Evolutionary conservation across 2,797 vertebrate genomes (phyloP).

Genomic region (Acridotheres tristis): DNA sequence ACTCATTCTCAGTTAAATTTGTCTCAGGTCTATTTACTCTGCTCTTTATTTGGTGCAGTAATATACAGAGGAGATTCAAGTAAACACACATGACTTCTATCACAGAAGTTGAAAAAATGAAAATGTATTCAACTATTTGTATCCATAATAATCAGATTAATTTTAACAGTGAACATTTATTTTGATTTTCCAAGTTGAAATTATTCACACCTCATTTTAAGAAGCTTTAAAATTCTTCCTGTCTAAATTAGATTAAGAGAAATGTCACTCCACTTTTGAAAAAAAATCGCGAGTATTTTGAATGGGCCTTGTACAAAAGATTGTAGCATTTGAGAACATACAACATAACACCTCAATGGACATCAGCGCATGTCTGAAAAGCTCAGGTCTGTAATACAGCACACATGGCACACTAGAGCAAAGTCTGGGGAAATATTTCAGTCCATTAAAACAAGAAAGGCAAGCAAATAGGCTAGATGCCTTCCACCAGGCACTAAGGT

Average conservation of each 20-base stretch:
- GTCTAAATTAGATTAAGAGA: background rate
- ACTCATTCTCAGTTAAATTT: background rate
- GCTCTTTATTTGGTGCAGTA: background rate
- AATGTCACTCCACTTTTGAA: background rate
- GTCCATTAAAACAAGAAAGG: background rate
- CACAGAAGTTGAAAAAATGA: background rate
- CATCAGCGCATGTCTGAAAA: background rate
- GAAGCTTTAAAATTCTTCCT: background rate
- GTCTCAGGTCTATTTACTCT: background rate
- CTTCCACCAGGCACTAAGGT: background rate
- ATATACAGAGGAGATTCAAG: background rate
- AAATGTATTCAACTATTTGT: background rate
- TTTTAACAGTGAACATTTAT: background rate
- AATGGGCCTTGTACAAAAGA: background rate
- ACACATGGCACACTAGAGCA: background rate
- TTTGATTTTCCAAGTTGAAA: background rate
- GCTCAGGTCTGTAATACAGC: background rate
- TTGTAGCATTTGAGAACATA: background rate
- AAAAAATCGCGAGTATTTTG: background rate
- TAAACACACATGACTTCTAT: background rate
- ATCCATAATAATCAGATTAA: background rate
- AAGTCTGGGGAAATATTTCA: background rate
- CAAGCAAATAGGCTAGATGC: background rate
- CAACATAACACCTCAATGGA: background rate
- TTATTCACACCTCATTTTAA: background rate